A percentile compares a stretch with the other conserved stretches of the same genome.
These are phyloP conservation scores for Heterochromis multidens DNA, from an alignment of 2,113 vertebrate species.

Conservation along the genomic window DNA sequence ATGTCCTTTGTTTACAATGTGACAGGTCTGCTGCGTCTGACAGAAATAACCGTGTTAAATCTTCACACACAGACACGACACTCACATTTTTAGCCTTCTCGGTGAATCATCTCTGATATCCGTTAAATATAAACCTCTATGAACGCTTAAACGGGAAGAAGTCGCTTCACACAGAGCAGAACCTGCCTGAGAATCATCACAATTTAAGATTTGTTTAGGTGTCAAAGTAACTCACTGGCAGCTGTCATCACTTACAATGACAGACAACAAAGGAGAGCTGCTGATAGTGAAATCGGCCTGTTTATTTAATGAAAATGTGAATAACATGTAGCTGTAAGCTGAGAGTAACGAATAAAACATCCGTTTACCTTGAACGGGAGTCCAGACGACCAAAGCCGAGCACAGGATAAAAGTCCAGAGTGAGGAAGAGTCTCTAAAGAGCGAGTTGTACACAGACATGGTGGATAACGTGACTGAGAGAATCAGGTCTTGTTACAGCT, in stretches of 20 bases:
- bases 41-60: not conserved
- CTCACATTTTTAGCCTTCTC: not conserved
- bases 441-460: not conserved
- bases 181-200: not conserved
- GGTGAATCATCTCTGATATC: accelerated
- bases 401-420: not conserved
- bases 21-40: accelerated
- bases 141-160: accelerated
- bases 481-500: too few relatives aligned
- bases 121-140: not conserved
- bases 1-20: not conserved
- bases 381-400: not conserved
- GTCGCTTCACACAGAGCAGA: not conserved
- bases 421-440: not conserved
- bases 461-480: too few relatives aligned
- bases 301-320: not conserved
- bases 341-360: too few relatives aligned
- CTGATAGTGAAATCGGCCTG: not conserved
- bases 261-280: not conserved
- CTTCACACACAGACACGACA: not conserved
- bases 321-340: not conserved
- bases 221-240: not conserved
- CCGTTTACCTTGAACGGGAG: not conserved
- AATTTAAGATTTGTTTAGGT: accelerated
- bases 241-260: not conserved